These are phyloP conservation scores for Eurytoma adleriae DNA, from an alignment of 2,888 invertebrate genomes.

Conservation along the genomic window DNA sequence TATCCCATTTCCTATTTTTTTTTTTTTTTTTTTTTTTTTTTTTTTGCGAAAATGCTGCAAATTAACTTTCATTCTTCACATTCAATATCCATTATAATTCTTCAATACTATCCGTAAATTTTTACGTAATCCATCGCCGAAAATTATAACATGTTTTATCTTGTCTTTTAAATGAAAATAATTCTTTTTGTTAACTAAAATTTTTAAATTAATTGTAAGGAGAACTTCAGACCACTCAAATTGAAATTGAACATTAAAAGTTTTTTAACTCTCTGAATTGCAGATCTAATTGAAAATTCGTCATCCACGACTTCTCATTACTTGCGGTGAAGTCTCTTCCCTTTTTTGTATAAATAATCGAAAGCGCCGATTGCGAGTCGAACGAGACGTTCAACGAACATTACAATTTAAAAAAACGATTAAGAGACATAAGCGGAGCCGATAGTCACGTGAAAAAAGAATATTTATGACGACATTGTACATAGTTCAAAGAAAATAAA, in stretches of 20 bases:
- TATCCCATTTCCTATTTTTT: background rate
- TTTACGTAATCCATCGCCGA: background rate
- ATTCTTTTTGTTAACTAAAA: background rate
- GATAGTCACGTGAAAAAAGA: conserved; percentile 19
- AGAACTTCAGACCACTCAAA: background rate
- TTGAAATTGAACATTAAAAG: conserved; percentile 28
- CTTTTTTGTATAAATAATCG: conserved; percentile 67
- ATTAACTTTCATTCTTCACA: conserved; percentile 31
- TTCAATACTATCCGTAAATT: background rate
- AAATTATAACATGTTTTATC: background rate
- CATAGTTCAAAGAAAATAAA: conserved; percentile 29
- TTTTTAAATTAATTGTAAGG: conserved; percentile 1
- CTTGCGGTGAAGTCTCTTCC: conserved; percentile 63
- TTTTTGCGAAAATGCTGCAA: background rate
- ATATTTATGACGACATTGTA: conserved; percentile 31
- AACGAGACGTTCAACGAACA: conserved; percentile 51
- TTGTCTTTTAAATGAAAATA: no score
- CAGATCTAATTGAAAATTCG: conserved; percentile 69
- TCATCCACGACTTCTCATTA: conserved; percentile 61
- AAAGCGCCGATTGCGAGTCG: conserved; percentile 49
- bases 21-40: no score
- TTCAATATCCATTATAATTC: background rate
- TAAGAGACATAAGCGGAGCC: conserved; percentile 7
- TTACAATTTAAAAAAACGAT: conserved; percentile 34
- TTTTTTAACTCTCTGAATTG: conserved; percentile 62